phyloP scores from a whole-genome alignment of 2,113 vertebrate genomes.

The Chionis minor region DNA sequence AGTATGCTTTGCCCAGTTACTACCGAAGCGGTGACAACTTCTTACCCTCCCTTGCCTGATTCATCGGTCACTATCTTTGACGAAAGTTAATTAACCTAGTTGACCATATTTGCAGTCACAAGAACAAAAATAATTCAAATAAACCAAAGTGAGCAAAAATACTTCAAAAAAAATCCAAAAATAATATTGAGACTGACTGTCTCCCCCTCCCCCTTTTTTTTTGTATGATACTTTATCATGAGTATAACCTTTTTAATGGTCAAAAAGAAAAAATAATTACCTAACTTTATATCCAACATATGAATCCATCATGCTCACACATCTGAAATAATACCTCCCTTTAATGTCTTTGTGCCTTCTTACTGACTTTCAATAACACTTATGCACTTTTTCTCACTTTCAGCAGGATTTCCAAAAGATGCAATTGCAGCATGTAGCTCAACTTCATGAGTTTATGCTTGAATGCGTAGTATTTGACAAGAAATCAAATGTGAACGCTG shows the following conservation, averaged over 20 bases:
- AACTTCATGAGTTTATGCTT: background rate
- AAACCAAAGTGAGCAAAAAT: background rate
- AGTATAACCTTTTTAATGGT: background rate
- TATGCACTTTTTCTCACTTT: background rate
- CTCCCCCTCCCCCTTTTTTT: background rate
- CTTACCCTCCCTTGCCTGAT: background rate
- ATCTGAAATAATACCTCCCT: background rate
- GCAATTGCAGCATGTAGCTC: background rate
- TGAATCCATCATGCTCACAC: background rate
- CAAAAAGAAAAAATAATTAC: background rate
- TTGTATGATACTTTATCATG: background rate
- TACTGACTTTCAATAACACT: background rate
- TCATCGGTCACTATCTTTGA: accelerated
- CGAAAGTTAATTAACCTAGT: background rate
- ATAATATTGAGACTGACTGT: background rate
- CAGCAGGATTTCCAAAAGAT: background rate
- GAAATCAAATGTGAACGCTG: background rate
- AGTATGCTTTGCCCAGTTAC: background rate
- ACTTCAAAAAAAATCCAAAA: background rate
- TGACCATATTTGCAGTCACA: background rate
- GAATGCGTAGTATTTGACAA: background rate
- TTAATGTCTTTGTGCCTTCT: background rate
- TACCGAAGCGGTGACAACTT: background rate
- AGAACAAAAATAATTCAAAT: background rate
- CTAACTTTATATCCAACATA: background rate